Base-by-base conservation (phyloP, 64 coral and sea anemone species). In the Montipora efflorescens region DNA sequence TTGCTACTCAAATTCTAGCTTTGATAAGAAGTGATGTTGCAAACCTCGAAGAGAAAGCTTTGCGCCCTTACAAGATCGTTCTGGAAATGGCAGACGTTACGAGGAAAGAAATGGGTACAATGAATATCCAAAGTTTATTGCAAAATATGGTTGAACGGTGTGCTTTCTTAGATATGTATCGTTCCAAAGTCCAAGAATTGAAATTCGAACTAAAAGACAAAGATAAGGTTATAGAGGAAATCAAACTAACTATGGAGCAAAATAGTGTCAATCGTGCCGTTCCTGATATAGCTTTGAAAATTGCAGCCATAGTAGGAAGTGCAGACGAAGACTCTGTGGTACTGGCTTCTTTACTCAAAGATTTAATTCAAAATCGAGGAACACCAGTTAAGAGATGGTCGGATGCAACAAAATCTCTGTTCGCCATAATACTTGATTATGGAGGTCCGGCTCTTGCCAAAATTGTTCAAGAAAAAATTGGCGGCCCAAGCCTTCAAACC, bases 391-490 rank as follows among this genome's bases (percentile, higher is more conserved):
- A 91, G 58, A 59, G 79, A 16, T 92, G 79, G 79, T 72, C 59
- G 20, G 81, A 87, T 49, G 82, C 84, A 64, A 93, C 91, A 23
- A 87, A 93, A 85, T 93, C 91, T 45, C 58, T 93, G 14, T 93
- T 93, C 84, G 73, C 91, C 45, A 93, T 57, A 48, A 93, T 93
- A 87, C 73, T 93, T 77, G 81, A 93, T 78, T 93, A 93, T 61
- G 91, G 91, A 23, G 91, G 74, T 18, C 59, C 59, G 14, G 59
- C 10, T 64, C 14, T 64, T 64, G 59, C 59, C 13, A 64, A 15
- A 64, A 64, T 64, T 64, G 59, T 64, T 11, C 59, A 64, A 15
- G 59, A 64, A 7, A 64, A 64, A 64, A 64, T 64, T 11, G 87
- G 73, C 48, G 87, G 87, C 59, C 87, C 87, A 19, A 75, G 72